Percentiles rank a stretch among this genome's conserved stretches.
Conservation (phyloP, 2,113 vertebrate genomes). For the Dicerorhinus sumatrensis region DNA sequence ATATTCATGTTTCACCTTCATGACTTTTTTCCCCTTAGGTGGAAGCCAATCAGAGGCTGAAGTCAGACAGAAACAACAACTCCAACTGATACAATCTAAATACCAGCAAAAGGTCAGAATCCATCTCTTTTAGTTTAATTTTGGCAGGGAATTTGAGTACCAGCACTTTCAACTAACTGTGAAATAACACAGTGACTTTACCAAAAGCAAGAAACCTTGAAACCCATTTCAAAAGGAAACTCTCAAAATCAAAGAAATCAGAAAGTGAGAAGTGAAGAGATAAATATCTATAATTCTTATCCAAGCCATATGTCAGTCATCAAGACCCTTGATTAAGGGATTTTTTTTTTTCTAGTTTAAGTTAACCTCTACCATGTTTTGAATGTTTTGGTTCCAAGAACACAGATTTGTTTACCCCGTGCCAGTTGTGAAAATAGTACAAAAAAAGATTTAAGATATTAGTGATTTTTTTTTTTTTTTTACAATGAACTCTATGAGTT, state of each 20-base stretch:
- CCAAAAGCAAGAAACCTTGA: slow-evolving; percentile 55
- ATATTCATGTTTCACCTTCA: slow-evolving; percentile 13
- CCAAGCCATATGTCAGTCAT: background rate
- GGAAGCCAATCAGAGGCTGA: slow-evolving; percentile 86
- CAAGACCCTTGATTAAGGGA: background rate
- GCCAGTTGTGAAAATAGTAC: background rate
- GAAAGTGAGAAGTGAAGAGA: slow-evolving; percentile 60
- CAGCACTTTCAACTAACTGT: slow-evolving; percentile 52
- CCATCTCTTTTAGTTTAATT: slow-evolving; percentile 67
- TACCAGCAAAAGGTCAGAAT: slow-evolving; percentile 91
- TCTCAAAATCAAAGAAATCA: slow-evolving; percentile 49
- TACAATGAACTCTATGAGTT: background rate
- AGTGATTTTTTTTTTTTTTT: background rate
- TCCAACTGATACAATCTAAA: slow-evolving; percentile 84
- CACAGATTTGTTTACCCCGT: background rate
- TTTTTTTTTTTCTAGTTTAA: background rate
- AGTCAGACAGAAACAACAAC: slow-evolving; percentile 89
- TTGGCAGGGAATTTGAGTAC: slow-evolving; percentile 43
- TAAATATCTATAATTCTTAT: slow-evolving; percentile 29
- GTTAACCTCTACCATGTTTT: background rate
- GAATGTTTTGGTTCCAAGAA: slow-evolving; percentile 21
- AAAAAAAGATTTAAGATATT: background rate
- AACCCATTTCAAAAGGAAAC: slow-evolving; percentile 52
- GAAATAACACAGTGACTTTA: slow-evolving; percentile 73
- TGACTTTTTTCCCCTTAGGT: slow-evolving; percentile 84